A percentile compares a stretch with the other conserved stretches of the same genome.
Evolutionary conservation across 2,113 vertebrate species (phyloP).

Genomic region (Ceratotherium simum): DNA sequence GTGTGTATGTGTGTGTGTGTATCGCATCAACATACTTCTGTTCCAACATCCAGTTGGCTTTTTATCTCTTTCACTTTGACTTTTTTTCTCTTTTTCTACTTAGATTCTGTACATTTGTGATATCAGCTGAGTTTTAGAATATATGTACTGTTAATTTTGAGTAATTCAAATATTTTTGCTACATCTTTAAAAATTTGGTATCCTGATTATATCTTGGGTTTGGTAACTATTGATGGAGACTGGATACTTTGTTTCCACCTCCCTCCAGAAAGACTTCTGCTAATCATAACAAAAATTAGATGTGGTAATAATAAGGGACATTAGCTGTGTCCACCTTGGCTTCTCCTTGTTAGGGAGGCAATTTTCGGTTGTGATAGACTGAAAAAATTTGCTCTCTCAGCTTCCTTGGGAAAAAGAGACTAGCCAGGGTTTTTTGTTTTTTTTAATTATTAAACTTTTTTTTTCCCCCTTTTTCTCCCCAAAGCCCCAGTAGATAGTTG

Average conservation of each 20-base stretch:
- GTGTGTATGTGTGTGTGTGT: neutral
- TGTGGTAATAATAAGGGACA: neutral
- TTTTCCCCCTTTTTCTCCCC: too few relatives aligned
- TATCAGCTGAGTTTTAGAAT: slow-evolving; percentile 37
- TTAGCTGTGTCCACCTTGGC: neutral
- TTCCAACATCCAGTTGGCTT: neutral
- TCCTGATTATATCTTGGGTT: neutral
- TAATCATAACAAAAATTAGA: neutral
- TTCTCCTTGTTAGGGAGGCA: neutral
- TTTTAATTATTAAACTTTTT: too few relatives aligned
- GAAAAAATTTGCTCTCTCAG: neutral
- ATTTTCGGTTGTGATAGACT: neutral
- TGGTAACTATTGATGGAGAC: too few relatives aligned
- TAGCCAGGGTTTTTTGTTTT: neutral
- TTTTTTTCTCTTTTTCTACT: neutral
- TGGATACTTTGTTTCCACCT: neutral
- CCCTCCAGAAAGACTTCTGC: neutral
- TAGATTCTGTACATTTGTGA: neutral
- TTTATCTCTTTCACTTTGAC: neutral
- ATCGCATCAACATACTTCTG: neutral
- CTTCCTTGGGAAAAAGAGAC: neutral
- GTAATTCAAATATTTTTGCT: neutral
- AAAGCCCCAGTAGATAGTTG: too few relatives aligned
- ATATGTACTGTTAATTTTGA: neutral
- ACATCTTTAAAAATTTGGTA: neutral